Base-by-base conservation (phyloP, 2,888 invertebrate genomes). In the Drosophila picticornis region DNA sequence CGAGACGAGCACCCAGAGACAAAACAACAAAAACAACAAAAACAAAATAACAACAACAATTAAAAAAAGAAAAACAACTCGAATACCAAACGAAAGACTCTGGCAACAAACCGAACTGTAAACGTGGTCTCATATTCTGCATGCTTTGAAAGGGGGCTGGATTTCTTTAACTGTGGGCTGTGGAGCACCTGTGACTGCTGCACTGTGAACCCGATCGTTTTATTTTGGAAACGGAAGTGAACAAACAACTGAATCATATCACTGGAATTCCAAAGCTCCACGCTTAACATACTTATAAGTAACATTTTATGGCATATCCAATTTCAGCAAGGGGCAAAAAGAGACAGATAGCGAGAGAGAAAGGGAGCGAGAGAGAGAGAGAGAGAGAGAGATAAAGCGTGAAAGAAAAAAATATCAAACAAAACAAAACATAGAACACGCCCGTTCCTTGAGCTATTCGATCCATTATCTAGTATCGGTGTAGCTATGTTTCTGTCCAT, bases 241-340 rank as follows among this genome's bases (percentile, higher is more conserved):
- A 63, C 27, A 51, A 55, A 31, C 53, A 72, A 73, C 74, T 84
- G 85, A 86, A 78, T 86, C 86, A 87, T 89, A 60, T 53, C 65
- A 48, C 34, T 62, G 78, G 88, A 72, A 85, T 85, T 71, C 68
- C 50, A 69, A 66, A 56, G 27, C 57, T 57, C 29, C 62, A 69
- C 60, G 82, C 68, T 79, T 77, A 81, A 73, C 81, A 78, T 68
- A 65, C 77, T 66, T 80, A 68, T 68, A 71, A 73, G 74, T 55
- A 60, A 71, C 63, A 77, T 84, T 77, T 90, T 83, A 85, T 90
- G 64, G 79, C 81, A 79, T 90, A 90, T 86, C 90, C 57, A 74
- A 79, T 86, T 88, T 86, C 85, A 75, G 56, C 46, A 32, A 61
- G 46, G 63, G 27, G 27, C 27, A 63, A 51, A 73, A 55, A 48